Evolutionary conservation across 1,140 invertebrate species (phyloP).

Genomic region (Laupala kohalensis): DNA sequence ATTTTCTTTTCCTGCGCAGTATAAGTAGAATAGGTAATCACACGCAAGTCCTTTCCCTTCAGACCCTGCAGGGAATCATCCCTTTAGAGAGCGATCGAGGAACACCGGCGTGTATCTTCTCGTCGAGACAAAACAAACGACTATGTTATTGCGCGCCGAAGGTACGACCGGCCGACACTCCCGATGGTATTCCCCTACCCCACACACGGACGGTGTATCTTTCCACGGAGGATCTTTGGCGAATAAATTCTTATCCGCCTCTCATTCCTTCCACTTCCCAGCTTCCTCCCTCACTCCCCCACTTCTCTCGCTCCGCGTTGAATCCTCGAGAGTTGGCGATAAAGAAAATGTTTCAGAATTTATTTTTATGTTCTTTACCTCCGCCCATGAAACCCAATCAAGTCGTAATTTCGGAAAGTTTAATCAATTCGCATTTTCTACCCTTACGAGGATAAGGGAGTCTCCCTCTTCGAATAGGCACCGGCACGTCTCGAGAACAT

Average conservation of each 20-base stretch:
- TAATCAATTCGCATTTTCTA: constrained; percentile 12
- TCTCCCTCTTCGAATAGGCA: not conserved
- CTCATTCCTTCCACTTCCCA: not conserved
- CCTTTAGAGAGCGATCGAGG: not conserved
- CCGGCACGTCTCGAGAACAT: not conserved
- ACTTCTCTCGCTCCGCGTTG: not conserved
- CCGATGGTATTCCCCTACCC: no score
- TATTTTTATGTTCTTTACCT: constrained; percentile 14
- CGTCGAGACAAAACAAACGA: not conserved
- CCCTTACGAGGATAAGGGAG: not conserved
- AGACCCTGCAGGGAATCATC: not conserved
- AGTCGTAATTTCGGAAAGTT: constrained; percentile 14
- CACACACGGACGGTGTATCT: not conserved
- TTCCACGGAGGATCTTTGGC: not conserved
- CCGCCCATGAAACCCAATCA: constrained; percentile 14
- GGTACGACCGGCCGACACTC: not conserved
- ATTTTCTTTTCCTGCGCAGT: not conserved
- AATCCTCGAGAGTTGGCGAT: not conserved
- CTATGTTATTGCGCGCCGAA: not conserved
- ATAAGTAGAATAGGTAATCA: not conserved
- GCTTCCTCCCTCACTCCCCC: not conserved
- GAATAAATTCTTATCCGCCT: not conserved
- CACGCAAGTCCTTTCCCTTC: no score
- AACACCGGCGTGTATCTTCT: not conserved
- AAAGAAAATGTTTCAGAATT: constrained; percentile 6